phyloP scores from a whole-genome alignment of 2,797 vertebrate genomes.

The Pipistrellus nathusii region DNA sequence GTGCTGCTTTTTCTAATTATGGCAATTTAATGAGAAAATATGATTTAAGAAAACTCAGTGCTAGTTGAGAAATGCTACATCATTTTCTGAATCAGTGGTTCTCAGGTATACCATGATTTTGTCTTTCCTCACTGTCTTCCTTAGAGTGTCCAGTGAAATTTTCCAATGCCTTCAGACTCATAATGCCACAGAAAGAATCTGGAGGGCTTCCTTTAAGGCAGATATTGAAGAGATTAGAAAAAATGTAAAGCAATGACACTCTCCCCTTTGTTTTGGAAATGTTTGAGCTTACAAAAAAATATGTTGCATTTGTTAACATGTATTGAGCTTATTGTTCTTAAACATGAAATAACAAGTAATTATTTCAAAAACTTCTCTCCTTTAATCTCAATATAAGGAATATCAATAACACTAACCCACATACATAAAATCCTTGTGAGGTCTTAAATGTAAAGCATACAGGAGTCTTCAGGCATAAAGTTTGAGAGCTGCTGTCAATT shows the following conservation, averaged over 20 bases:
- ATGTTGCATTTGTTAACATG: neutral
- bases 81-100: neutral
- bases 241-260: neutral
- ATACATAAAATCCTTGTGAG: neutral
- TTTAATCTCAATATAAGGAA: conserved; percentile 33
- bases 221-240: neutral
- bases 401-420: neutral
- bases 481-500: conserved; percentile 16
- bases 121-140: neutral
- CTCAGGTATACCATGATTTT: neutral
- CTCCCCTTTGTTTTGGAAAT: conserved; percentile 14
- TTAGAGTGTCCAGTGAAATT: neutral
- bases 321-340: neutral
- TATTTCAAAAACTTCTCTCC: neutral
- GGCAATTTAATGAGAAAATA: neutral
- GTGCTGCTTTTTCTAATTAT: neutral
- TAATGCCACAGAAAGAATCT: neutral
- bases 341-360: neutral
- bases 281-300: too few species aligned
- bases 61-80: neutral
- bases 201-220: neutral
- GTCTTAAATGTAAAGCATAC: neutral
- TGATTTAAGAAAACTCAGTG: conserved; percentile 14
- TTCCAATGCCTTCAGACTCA: neutral
- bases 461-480: neutral